Conservation (phyloP, 2,113 vertebrate species). For the Chelonoidis abingdonii region DNA sequence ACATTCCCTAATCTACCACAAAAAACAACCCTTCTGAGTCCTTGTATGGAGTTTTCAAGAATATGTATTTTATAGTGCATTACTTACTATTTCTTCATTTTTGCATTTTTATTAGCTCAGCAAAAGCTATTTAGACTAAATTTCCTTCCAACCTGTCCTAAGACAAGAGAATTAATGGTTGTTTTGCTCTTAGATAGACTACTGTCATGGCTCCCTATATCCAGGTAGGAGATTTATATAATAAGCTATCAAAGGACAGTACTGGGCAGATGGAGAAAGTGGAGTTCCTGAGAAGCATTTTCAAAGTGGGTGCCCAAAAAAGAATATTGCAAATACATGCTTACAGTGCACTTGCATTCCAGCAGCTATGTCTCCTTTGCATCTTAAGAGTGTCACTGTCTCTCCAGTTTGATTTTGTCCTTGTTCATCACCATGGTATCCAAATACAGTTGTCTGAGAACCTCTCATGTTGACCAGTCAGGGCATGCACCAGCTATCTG, state of each 20-base stretch:
- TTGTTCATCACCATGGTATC: background rate
- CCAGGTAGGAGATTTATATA: accelerated
- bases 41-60: background rate
- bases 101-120: accelerated
- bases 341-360: accelerated
- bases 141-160: background rate
- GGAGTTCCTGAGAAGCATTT: background rate
- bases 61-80: accelerated
- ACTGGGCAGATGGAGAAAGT: accelerated
- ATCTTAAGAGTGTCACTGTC: background rate
- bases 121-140: accelerated
- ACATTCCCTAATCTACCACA: background rate
- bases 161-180: accelerated
- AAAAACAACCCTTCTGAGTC: background rate
- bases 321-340: accelerated
- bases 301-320: background rate
- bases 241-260: accelerated
- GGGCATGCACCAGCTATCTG: background rate
- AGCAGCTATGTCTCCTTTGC: no score
- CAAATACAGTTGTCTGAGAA: background rate
- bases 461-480: background rate
- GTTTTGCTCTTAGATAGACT: accelerated
- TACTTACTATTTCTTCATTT: accelerated
- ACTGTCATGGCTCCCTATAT: accelerated
- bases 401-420: background rate